A percentile compares a stretch with the other conserved stretches of the same genome.
These are phyloP conservation scores for Eudasyphora cyanicolor DNA, from an alignment of 2,888 invertebrate genomes.

Conservation along the genomic window DNA sequence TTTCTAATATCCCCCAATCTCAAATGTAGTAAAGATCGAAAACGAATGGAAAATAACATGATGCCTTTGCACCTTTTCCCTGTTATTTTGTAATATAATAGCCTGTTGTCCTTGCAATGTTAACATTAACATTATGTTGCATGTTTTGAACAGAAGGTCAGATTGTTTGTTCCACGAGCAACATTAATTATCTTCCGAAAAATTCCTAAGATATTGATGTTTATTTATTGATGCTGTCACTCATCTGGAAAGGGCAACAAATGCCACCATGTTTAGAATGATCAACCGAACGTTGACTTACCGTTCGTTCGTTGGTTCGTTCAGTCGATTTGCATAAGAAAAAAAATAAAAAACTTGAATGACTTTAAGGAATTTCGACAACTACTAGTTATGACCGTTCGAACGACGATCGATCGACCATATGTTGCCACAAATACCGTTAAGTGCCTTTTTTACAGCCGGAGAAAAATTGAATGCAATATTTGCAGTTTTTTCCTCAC, in stretches of 20 bases:
- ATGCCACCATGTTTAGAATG: neutral
- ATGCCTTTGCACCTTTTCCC: too few species aligned
- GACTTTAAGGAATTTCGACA: slow-evolving; percentile 25
- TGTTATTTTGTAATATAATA: neutral
- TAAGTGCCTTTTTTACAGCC: neutral
- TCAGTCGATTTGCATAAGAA: neutral
- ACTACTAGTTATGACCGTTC: too few species aligned
- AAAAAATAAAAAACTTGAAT: slow-evolving; percentile 12
- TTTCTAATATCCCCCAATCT: too few species aligned
- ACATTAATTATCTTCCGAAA: neutral
- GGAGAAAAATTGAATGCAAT: neutral
- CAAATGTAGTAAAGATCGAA: too few species aligned
- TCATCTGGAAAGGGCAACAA: slow-evolving; percentile 5
- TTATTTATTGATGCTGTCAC: neutral
- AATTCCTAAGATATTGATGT: slow-evolving; percentile 18
- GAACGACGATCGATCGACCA: too few species aligned
- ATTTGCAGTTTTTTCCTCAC: slow-evolving; percentile 18
- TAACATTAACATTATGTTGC: neutral
- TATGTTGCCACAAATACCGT: slow-evolving; percentile 35
- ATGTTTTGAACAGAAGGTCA: neutral
- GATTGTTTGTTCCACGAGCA: too few species aligned
- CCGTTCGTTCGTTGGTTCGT: neutral
- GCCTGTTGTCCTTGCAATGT: neutral
- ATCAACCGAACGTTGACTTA: neutral
- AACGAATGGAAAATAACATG: too few species aligned